Evolutionary conservation across 2,113 vertebrate species (phyloP).

Genomic region (Callochromis pleurospilus): DNA sequence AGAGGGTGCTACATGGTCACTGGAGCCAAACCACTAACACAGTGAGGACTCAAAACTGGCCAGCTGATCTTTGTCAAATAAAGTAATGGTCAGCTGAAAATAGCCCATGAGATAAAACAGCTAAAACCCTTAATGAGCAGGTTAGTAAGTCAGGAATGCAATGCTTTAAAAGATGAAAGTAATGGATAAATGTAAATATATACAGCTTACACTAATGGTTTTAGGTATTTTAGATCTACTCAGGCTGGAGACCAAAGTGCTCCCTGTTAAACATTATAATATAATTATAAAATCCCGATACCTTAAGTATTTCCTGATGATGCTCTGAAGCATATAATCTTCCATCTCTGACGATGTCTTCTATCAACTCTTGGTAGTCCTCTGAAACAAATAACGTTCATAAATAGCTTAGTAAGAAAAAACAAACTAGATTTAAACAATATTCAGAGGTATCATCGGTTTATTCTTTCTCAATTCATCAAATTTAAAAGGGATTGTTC

Average conservation of each 20-base stretch:
- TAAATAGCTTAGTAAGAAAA: background rate
- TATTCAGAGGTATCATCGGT: background rate
- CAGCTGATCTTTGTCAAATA: background rate
- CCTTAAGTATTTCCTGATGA: conserved; percentile 98
- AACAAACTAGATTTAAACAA: background rate
- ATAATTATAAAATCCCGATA: background rate
- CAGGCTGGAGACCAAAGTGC: background rate
- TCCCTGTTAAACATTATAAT: background rate
- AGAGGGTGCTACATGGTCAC: conserved; percentile 30
- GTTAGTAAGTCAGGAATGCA: background rate
- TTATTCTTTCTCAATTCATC: background rate
- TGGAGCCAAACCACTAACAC: background rate
- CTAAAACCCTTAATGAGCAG: background rate
- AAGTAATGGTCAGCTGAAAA: background rate
- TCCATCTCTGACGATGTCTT: conserved; percentile 97
- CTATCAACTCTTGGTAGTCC: conserved; percentile 97
- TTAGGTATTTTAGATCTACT: background rate
- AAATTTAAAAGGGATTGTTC: background rate
- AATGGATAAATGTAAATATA: background rate
- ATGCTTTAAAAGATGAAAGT: background rate
- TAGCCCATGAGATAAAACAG: background rate
- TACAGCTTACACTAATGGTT: background rate
- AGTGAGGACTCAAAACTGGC: background rate
- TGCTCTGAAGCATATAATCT: conserved; percentile 97
- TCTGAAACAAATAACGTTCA: conserved; percentile 71